Conservation (phyloP, 2,113 vertebrate species). For the Dromaius novaehollandiae region DNA sequence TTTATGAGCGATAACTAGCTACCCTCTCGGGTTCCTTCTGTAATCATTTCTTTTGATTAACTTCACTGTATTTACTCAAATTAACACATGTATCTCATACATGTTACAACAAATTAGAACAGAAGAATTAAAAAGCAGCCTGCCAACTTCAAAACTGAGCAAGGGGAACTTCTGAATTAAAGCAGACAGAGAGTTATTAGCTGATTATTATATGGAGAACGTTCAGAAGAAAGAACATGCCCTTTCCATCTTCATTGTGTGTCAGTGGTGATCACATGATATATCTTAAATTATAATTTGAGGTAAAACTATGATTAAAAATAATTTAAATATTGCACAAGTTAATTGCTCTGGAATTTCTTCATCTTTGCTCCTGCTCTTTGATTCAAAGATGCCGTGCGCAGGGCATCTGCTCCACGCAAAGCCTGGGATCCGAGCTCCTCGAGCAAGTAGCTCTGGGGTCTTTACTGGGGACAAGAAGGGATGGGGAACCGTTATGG, state of each 20-base stretch:
- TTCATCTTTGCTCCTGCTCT: conserved; percentile 58
- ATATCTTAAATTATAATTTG: conserved; percentile 68
- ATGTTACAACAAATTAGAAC: conserved; percentile 69
- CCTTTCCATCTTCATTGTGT: conserved; percentile 64
- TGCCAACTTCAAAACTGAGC: conserved; percentile 55
- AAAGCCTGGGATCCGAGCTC: not conserved
- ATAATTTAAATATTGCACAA: conserved; percentile 71
- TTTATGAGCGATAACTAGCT: not conserved
- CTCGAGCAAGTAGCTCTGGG: accelerated
- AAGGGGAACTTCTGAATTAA: conserved; percentile 63
- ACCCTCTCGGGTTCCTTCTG: conserved; percentile 39
- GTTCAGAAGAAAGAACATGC: conserved; percentile 68
- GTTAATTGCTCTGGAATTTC: conserved; percentile 67
- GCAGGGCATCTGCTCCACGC: not conserved
- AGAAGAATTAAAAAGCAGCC: conserved; percentile 59
- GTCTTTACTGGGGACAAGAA: too few species aligned
- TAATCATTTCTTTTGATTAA: conserved; percentile 70
- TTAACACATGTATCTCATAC: conserved; percentile 60
- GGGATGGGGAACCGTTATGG: not conserved
- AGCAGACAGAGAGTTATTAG: conserved; percentile 63
- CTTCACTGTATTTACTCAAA: conserved; percentile 61
- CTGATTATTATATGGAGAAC: conserved; percentile 59
- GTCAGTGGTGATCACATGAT: conserved; percentile 61
- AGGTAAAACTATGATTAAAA: conserved; percentile 69
- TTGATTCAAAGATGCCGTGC: conserved; percentile 11